Conservation (phyloP, 1,140 invertebrate species). For the Yoshiicerus persimilis region DNA sequence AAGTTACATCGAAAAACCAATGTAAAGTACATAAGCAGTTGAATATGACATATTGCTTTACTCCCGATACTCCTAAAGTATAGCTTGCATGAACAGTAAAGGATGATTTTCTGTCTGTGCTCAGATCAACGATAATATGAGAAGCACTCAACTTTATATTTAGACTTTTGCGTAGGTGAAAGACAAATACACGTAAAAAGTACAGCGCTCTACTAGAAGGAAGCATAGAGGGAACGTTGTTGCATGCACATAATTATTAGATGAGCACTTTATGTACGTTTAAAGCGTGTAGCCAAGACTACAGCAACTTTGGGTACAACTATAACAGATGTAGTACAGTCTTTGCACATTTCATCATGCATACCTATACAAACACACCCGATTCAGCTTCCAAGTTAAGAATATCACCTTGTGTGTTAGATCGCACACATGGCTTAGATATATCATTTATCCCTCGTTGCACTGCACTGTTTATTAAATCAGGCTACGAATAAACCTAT, state of each 20-base stretch:
- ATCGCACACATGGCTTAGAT: not conserved
- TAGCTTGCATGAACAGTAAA: not conserved
- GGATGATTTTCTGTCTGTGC: not conserved
- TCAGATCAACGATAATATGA: not conserved
- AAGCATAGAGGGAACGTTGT: not conserved
- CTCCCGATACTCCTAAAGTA: not conserved
- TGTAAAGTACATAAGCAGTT: not conserved
- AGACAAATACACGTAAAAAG: not conserved
- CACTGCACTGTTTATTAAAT: not conserved
- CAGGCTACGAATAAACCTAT: not conserved
- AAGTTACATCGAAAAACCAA: not conserved
- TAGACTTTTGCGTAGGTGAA: not conserved
- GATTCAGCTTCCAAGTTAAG: not conserved
- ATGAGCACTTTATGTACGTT: too few relatives aligned
- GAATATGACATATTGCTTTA: not conserved
- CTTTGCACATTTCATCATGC: not conserved
- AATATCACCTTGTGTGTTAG: not conserved
- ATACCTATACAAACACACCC: not conserved
- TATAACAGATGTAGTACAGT: not conserved
- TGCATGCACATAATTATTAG: not conserved
- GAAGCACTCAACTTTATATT: not conserved
- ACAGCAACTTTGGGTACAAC: not conserved
- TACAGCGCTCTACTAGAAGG: not conserved
- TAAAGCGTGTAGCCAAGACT: not conserved
- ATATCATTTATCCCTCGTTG: not conserved